Evolutionary conservation across 2,797 vertebrate genomes (phyloP), one percentile per base, ranked within the genome.

Genomic region (Phaenicophaeus curvirostris): DNA sequence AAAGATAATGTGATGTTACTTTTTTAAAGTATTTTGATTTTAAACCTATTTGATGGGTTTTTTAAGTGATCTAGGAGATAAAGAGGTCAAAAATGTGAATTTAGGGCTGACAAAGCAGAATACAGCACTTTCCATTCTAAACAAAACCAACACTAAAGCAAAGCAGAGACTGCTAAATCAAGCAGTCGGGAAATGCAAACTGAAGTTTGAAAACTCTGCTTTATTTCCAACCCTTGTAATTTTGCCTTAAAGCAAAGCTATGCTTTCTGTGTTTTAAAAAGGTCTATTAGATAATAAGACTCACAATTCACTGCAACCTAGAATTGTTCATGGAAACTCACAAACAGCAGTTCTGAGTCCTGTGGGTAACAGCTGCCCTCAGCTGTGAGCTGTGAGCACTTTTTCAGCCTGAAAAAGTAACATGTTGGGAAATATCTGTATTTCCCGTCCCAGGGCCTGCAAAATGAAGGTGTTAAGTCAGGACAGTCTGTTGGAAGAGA

Each of bases 391-490:
- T n/a, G n/a, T n/a, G n/a, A 63, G 63, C 76, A 85, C 6, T 12
- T 75, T 39, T 59, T 94, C 74, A 69, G 73, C 51, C 62, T 82
- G 63, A 87, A 82, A 76, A 93, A 69, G 39, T 82, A 68, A 77
- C 76, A 74, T 85, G 89, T 77, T 77, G 61, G 87, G 78, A 87
- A 91, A 74, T 61, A 31, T 83, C 57, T 94, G 46, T 42, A 21
- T 90, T 95, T 95, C 63, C 59, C 28, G 86, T 85, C 28, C 51
- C 24, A 69, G 39, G 19, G 4, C 18, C 46, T 77, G 50, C 33
- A 77, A 81, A 81, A 90, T 79, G n/a, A 90, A 94, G 72, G 89
- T 94, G 85, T 89, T 95, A 90, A 88, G 66, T 94, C 73, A 94
- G 53, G 72, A 85, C 68, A 91, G 65, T 54, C 59, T 94, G 57